Evolutionary conservation across 2,888 invertebrate genomes (phyloP).

Genomic region (Dinocampus coccinellae): DNA sequence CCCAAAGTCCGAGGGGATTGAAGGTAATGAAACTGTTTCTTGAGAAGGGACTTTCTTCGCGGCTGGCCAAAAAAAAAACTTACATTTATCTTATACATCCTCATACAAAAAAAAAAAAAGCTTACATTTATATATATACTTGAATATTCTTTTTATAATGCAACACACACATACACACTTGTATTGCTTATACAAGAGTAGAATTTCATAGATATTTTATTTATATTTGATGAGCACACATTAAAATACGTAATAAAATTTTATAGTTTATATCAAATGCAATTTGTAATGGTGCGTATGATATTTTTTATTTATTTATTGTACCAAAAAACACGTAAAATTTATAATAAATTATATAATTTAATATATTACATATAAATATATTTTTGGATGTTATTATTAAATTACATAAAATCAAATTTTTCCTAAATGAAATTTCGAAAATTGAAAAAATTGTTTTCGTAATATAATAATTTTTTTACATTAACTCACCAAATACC

Average conservation of each 20-base stretch:
- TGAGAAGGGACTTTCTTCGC: conserved; percentile 49
- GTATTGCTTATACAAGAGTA: conserved; percentile 63
- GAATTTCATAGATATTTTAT: conserved; percentile 53
- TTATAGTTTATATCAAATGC: conserved; percentile 42
- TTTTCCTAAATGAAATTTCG: background rate
- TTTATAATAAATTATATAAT: too few relatives aligned
- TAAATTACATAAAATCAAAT: background rate
- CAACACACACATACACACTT: conserved; percentile 42
- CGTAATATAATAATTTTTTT: conserved; percentile 38
- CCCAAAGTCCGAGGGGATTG: conserved; percentile 52
- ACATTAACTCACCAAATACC: background rate
- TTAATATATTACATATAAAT: too few relatives aligned
- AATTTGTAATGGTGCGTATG: conserved; percentile 30
- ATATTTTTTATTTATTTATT: background rate
- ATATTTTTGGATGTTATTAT: too few relatives aligned
- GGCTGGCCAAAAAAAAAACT: conserved; percentile 52
- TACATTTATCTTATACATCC: background rate
- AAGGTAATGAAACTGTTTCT: conserved; percentile 68
- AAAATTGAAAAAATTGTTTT: conserved; percentile 25
- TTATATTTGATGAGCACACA: conserved; percentile 11
- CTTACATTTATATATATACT: background rate
- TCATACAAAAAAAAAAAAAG: too few relatives aligned
- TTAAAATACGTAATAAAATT: conserved; percentile 34
- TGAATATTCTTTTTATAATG: conserved; percentile 38
- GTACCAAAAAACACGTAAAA: too few relatives aligned